Evolutionary conservation across 53 echinoderm and acorn worm species (phyloP).

Genomic region (Crossaster papposus): DNA sequence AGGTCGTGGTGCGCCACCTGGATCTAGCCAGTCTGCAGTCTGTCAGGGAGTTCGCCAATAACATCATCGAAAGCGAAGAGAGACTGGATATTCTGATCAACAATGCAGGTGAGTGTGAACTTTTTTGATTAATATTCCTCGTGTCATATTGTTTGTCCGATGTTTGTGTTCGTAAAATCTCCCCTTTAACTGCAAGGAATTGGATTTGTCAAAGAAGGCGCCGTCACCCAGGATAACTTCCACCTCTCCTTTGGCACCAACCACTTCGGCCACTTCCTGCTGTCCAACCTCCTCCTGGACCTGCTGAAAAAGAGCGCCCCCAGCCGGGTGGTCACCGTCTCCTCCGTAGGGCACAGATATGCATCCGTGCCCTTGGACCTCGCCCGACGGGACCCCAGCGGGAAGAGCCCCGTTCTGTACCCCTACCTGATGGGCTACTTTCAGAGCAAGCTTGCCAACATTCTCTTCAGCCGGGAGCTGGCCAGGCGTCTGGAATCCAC

Average conservation of each 20-base stretch:
- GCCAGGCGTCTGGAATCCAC: conserved; percentile 72
- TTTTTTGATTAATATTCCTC: neutral
- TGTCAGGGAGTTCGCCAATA: conserved; percentile 68
- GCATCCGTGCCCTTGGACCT: conserved; percentile 39
- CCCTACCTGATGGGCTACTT: conserved; percentile 62
- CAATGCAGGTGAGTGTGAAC: conserved; percentile 68
- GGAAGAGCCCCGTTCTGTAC: conserved; percentile 20
- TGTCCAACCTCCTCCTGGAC: conserved; percentile 78
- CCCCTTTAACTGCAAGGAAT: conserved; percentile 39
- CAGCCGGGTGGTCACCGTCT: conserved; percentile 83
- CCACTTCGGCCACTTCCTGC: conserved; percentile 87
- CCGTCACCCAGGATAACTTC: conserved; percentile 72
- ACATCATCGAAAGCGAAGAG: conserved; percentile 59
- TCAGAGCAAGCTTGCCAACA: conserved; percentile 85
- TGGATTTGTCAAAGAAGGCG: conserved; percentile 14
- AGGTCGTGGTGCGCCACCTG: conserved; percentile 67
- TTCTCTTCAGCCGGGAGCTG: conserved; percentile 77
- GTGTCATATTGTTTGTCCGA: too few species aligned
- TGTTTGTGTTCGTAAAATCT: too few species aligned
- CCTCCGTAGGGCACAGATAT: conserved; percentile 62
- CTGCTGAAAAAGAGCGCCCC: conserved; percentile 79
- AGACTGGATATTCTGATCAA: conserved; percentile 84
- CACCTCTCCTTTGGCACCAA: conserved; percentile 75
- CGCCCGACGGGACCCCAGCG: conserved; percentile 15
- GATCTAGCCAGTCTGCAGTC: conserved; percentile 71